Evolutionary conservation across 1,140 invertebrate species (phyloP).

Genomic region (Magallana angulata): DNA sequence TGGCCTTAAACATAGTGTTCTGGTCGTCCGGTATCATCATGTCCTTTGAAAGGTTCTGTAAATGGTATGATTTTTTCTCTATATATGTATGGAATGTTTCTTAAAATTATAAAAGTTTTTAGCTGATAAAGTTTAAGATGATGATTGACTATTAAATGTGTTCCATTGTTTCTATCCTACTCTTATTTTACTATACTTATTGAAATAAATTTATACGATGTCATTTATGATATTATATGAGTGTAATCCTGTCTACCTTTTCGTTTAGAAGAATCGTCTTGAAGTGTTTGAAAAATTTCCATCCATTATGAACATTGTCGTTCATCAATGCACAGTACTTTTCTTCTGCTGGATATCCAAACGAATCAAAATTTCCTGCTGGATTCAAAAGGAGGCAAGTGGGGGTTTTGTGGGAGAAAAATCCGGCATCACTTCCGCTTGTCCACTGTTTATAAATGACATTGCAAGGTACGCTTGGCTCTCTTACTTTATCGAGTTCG

Average conservation of each 20-base stretch:
- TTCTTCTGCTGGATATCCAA: constrained; percentile 82
- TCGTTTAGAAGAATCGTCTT: constrained; percentile 83
- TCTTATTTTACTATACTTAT: too few species aligned
- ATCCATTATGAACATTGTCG: constrained; percentile 79
- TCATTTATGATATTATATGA: too few species aligned
- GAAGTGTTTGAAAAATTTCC: constrained; percentile 84
- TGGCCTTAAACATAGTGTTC: constrained; percentile 65
- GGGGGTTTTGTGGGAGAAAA: constrained; percentile 81
- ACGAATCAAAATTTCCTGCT: constrained; percentile 82
- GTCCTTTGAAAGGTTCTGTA: constrained; percentile 70
- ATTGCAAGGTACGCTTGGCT: neutral
- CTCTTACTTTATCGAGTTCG: neutral
- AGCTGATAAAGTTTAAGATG: too few species aligned
- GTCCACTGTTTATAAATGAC: neutral
- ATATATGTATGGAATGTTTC: too few species aligned
- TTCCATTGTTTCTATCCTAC: too few species aligned
- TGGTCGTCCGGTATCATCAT: constrained; percentile 69
- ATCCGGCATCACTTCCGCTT: neutral
- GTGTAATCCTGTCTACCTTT: constrained; percentile 72
- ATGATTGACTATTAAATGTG: too few species aligned
- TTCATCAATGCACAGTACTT: constrained; percentile 82
- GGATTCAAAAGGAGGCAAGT: constrained; percentile 81
- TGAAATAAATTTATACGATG: too few species aligned
- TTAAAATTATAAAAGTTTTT: too few species aligned
- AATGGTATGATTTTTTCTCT: neutral